phyloP scores from a whole-genome alignment of 2,113 vertebrate genomes.

The Lamprotornis superbus region DNA sequence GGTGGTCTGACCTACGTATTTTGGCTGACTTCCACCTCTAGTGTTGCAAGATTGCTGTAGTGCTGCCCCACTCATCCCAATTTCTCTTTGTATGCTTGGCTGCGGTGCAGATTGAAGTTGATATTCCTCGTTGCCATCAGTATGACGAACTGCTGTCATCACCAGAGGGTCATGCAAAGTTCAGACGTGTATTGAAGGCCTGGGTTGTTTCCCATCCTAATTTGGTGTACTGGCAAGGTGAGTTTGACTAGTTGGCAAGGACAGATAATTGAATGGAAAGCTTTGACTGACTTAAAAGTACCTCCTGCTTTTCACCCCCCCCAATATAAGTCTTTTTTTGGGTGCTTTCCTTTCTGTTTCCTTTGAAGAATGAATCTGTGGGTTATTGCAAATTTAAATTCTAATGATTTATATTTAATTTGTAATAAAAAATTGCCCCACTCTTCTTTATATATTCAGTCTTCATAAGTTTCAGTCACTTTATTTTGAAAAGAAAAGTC shows the following conservation, averaged over 20 bases:
- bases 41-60: background rate
- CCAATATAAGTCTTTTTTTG: background rate
- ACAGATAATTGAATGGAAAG: background rate
- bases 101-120: conserved; percentile 91
- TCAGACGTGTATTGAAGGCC: conserved; percentile 92
- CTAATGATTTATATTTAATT: background rate
- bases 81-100: background rate
- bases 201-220: conserved; percentile 98
- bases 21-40: background rate
- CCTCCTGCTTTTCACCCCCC: background rate
- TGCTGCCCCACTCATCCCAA: background rate
- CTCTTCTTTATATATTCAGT: background rate
- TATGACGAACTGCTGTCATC: conserved; percentile 96
- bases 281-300: background rate
- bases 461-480: background rate
- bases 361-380: background rate
- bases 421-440: background rate
- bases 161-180: conserved; percentile 94
- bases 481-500: background rate
- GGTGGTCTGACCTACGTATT: background rate
- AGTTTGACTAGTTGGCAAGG: background rate
- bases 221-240: conserved; percentile 99
- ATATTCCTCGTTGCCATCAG: conserved; percentile 98
- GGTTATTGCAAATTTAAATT: background rate
- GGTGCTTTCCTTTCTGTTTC: background rate